Percentiles rank a stretch among this genome's conserved stretches.
Conservation (phyloP, 2,797 vertebrate species). For the Sebastiscus albofasciatus region DNA sequence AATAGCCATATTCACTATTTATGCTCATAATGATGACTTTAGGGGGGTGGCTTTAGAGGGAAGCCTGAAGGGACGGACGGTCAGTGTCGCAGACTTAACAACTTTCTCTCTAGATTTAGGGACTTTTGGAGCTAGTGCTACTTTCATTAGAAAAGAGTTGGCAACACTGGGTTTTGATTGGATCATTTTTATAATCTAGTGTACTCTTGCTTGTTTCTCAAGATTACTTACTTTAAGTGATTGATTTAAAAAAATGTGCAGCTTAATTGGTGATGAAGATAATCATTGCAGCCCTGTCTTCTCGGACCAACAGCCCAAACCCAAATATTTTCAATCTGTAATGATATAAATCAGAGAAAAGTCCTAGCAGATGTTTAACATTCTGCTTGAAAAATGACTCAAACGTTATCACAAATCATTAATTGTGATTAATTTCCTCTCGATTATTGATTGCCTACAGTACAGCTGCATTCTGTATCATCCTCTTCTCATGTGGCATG, state of each 20-base stretch:
- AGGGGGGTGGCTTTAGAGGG: no score
- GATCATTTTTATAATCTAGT: no score
- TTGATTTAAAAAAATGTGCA: neutral
- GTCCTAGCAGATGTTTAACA: neutral
- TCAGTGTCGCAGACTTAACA: no score
- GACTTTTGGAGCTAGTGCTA: no score
- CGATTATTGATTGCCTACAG: neutral
- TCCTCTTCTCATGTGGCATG: conserved; percentile 45
- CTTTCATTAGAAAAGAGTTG: no score
- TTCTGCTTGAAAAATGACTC: neutral
- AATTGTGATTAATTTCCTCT: neutral
- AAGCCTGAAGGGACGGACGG: no score
- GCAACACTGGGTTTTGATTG: no score
- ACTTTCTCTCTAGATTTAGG: no score
- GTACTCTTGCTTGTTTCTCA: no score
- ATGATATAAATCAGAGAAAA: neutral
- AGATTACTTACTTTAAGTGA: neutral
- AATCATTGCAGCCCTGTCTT: neutral
- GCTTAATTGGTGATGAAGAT: neutral
- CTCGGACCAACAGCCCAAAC: neutral
- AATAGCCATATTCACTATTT: no score
- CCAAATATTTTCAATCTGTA: neutral
- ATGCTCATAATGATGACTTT: no score
- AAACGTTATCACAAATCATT: neutral
- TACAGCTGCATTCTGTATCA: conserved; percentile 25